phyloP scores from a whole-genome alignment of 2,797 vertebrate species.

The Sphaeramia orbicularis region DNA sequence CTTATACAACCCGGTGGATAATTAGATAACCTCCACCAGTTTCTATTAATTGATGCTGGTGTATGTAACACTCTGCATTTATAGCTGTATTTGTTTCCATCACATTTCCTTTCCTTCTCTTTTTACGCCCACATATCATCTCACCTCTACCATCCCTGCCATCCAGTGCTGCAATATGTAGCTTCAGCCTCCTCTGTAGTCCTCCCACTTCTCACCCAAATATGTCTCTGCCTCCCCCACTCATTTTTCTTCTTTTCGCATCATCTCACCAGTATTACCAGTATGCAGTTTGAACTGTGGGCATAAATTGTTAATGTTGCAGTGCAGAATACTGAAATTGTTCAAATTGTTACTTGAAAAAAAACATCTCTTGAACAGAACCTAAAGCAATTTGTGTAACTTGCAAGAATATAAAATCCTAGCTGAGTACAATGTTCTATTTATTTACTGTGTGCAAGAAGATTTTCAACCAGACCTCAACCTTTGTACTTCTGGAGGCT shows the following conservation, averaged over 20 bases:
- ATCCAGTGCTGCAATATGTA: slow-evolving; percentile 58
- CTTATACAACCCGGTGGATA: background rate
- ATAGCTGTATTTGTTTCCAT: slow-evolving; percentile 20
- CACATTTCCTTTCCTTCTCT: slow-evolving; percentile 55
- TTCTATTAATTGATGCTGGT: slow-evolving; percentile 8
- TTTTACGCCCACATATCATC: slow-evolving; percentile 66
- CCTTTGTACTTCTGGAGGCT: background rate
- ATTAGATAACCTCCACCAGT: background rate
- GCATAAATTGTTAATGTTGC: background rate
- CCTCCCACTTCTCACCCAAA: slow-evolving; percentile 77
- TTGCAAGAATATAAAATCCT: background rate
- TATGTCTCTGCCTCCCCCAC: slow-evolving; percentile 69
- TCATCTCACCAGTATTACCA: slow-evolving; percentile 19
- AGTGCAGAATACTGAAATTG: background rate
- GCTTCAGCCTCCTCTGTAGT: slow-evolving; percentile 71
- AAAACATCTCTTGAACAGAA: too few relatives aligned
- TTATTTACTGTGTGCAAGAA: background rate
- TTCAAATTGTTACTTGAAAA: too few relatives aligned
- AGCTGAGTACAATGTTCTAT: background rate
- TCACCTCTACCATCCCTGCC: slow-evolving; percentile 71
- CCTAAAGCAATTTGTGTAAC: too few relatives aligned
- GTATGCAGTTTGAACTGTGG: too few relatives aligned
- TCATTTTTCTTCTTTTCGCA: slow-evolving; percentile 46
- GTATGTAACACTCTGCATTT: slow-evolving; percentile 9
- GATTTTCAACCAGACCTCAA: background rate